Base-by-base conservation (phyloP, 2,113 vertebrate species). In the Xiphophorus maculatus region DNA sequence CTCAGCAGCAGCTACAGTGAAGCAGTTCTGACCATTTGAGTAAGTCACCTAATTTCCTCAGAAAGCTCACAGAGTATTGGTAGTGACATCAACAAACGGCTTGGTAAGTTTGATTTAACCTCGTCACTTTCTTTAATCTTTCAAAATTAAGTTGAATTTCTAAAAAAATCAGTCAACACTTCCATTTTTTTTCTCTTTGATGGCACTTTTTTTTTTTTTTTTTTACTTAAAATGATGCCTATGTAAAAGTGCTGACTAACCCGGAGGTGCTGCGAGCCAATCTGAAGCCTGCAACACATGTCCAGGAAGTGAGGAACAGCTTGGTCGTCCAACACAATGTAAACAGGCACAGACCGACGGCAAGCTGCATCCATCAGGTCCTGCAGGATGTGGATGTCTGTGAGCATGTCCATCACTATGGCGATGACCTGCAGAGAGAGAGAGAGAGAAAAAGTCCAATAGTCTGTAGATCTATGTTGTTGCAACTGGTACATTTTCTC, bases 341-440 rank as follows among this genome's bases (percentile, higher is more conserved):
- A 99, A 40, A 98, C 93, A 0, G 97, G 92, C 44, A 99, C 95
- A 4, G 89, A 91, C 54, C 96, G 95, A 35, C 93, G 95, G 1
- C 72, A 94, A 0, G 96, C 95, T 0, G 96, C 96, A 0, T 99
- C 96, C 87, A 98, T 95, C 68, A 98, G 94, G 87, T 99, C 98
- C 4, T 94, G 95, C 81, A 99, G 96, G 89, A 99, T 96, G 37
- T 99, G 96, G 0, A 95, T 76, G 67, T 99, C 98, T 0, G 97
- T 98, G 83, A 99, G 95, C 3, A 96, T 75, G 87, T 99, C 98
- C 97, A 99, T 98, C 80, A 98, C 96, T 58, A 99, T 92, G 0
- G 97, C 98, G 30, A 99, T 92, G 73, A 97, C 94, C 98, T 99
- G 93, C 25, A 79, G 11, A 15, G 2, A 37, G 10, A 37, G 35